Conservation (phyloP, 2,797 vertebrate genomes). For the Xiphophorus birchmanni region DNA sequence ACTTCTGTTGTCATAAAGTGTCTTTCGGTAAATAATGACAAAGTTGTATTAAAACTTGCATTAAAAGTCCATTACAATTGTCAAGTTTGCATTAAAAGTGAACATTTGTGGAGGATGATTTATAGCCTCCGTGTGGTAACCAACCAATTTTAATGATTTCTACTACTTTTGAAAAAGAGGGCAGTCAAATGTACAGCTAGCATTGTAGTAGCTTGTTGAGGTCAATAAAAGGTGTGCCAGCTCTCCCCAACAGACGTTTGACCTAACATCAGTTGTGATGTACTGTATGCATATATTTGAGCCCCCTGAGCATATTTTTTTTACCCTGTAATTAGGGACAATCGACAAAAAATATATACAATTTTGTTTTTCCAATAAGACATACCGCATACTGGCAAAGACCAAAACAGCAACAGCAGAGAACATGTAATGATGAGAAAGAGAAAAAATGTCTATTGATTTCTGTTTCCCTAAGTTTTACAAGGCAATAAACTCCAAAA, state of each 20-base stretch:
- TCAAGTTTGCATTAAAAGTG: too few relatives aligned
- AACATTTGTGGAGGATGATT: background rate
- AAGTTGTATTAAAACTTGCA: too few relatives aligned
- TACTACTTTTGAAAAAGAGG: background rate
- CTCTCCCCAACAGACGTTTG: background rate
- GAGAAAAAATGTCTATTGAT: slow-evolving; percentile 58
- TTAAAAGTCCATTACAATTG: too few relatives aligned
- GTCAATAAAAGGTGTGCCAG: background rate
- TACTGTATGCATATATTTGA: background rate
- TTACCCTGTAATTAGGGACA: background rate
- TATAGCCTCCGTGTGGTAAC: background rate
- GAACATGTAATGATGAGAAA: slow-evolving; percentile 21
- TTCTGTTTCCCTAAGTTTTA: slow-evolving; percentile 50
- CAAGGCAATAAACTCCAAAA: slow-evolving; percentile 32
- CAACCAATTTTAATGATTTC: background rate
- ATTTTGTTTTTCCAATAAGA: background rate
- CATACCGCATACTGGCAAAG: background rate
- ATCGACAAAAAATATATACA: background rate
- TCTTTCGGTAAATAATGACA: too few relatives aligned
- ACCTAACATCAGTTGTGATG: background rate
- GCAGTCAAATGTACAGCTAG: background rate
- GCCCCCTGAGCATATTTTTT: too few relatives aligned
- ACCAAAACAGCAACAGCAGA: background rate
- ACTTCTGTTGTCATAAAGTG: too few relatives aligned
- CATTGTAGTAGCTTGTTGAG: background rate